Base-by-base conservation (phyloP, 2,113 vertebrate species). In the Athene noctua region DNA sequence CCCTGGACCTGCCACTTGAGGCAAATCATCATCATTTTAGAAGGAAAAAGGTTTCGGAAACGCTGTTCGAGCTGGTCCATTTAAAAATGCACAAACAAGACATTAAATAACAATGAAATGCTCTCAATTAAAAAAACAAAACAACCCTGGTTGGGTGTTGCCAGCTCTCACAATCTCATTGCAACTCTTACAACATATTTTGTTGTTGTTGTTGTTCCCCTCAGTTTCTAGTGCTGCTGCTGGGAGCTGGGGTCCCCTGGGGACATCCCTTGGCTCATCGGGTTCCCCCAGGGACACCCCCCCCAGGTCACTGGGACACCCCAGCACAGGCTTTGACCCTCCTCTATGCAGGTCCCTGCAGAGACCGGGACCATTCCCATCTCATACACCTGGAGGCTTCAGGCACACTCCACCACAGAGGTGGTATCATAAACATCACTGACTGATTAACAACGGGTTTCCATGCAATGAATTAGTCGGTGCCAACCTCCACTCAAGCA, bases 11-110 rank as follows among this genome's bases (percentile, higher is more conserved):
- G 59, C 68, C 8, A 3, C 74, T 4, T 3, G 34, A 32, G 49
- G 54, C 44, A 83, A 68, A 77, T 8, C 71, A 10, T 5, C 0
- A 0, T 9, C 57, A 11, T 16, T 81, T 58, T 5, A 17, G 59
- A 58, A 81, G 73, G 83, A 15, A 91, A 83, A 85, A 67, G 26
- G 21, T 54, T 87, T 93, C 3, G 22, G 94, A 97, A 95, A 66
- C 1, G 0, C 86, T 17, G 57, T 15, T 84, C 89, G 26, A 86
- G 63, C 63, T 46, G 72, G n/a, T 70, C 70, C 83, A 6, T 81
- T 95, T 80, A 6, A 72, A 91, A 94, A 44, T 0, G 57, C 80
- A 94, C 91, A 96, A 96, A 94, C 73, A 89, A 95, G 86, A 44
- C 80, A 52, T 91, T 75, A 85, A 95, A 71, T 36, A 91, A 89